These are phyloP conservation scores for Intellagama lesueurii DNA, from an alignment of 2,797 vertebrate genomes.

Conservation along the genomic window DNA sequence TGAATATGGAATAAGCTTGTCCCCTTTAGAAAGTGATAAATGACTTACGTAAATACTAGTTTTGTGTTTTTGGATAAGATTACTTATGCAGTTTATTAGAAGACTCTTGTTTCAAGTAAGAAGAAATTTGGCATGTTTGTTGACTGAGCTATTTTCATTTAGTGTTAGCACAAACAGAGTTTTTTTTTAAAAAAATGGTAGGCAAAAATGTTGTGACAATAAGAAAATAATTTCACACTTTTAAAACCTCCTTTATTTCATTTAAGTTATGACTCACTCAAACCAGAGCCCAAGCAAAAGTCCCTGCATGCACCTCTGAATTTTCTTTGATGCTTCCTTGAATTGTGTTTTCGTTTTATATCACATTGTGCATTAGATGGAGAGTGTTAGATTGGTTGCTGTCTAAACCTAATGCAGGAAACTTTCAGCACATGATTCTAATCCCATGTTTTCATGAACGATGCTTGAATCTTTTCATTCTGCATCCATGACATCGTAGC, in stretches of 20 bases:
- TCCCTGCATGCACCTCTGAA: background rate
- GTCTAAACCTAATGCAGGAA: background rate
- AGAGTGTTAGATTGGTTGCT: background rate
- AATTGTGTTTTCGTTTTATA: background rate
- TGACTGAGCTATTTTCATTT: conserved; percentile 3
- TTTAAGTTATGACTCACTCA: background rate
- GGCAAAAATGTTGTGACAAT: background rate
- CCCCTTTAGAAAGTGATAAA: background rate
- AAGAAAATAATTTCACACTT: background rate
- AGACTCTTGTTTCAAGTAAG: background rate
- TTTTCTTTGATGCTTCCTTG: background rate
- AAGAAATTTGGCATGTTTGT: background rate
- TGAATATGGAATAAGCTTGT: background rate
- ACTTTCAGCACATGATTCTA: background rate
- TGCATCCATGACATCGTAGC: background rate
- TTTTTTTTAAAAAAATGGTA: background rate
- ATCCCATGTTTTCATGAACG: background rate
- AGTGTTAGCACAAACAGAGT: background rate
- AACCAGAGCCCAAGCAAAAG: background rate
- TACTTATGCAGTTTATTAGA: background rate
- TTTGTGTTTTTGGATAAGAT: background rate
- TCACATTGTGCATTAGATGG: background rate
- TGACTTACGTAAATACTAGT: background rate
- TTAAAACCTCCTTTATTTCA: background rate
- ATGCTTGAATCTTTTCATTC: background rate